Evolutionary conservation across 1,140 invertebrate species (phyloP), one percentile per base, ranked within the genome.

Genomic region (Bactericera cockerelli): DNA sequence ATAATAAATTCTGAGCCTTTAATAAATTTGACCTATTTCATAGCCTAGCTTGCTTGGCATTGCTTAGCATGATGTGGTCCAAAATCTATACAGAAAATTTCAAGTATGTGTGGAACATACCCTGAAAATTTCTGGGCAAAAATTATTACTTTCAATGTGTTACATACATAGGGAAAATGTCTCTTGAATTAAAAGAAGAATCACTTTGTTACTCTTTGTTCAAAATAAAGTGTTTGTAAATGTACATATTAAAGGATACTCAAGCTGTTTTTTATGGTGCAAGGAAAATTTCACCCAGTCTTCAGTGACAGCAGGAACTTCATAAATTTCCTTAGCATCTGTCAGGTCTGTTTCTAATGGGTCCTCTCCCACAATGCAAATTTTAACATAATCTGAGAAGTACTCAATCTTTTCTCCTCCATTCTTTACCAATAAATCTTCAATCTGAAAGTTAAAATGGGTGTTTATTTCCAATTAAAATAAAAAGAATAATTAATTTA

Each of bases 291-390:
- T 66, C 59, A 94, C 83, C 91, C 90, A 95, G 65, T 82, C 80
- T 68, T 86, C 81, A 38, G 81, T 83, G 38, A 93, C 85, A 61
- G 88, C 87, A 57, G 89, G 88, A 49, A 92, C 83, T 70, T 94
- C 89, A 75, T 92, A 94, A 1, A 95, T 74, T 67, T 95, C 90
- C 70, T 84, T 84, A 10, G 89, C 89, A 72, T 89, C 89, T 59
- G 78, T 80, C 55, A 91, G 76, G 71, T 87, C 86, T 69, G 79
- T 83, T 70, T 90, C 85, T 63, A 81, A 76, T 54, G 83, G 79
- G 73, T 88, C 81, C 63, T 79, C 77, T 36, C 90, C 90, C 65
- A 85, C 85, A 69, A 94, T 87, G 64, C 90, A 76, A 76, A 93
- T 87, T 31, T 89, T 93, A 59, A 91, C 85, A 75, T 83, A 87